phyloP scores from a whole-genome alignment of 2,113 vertebrate genomes.

The Tympanuchus pallidicinctus region DNA sequence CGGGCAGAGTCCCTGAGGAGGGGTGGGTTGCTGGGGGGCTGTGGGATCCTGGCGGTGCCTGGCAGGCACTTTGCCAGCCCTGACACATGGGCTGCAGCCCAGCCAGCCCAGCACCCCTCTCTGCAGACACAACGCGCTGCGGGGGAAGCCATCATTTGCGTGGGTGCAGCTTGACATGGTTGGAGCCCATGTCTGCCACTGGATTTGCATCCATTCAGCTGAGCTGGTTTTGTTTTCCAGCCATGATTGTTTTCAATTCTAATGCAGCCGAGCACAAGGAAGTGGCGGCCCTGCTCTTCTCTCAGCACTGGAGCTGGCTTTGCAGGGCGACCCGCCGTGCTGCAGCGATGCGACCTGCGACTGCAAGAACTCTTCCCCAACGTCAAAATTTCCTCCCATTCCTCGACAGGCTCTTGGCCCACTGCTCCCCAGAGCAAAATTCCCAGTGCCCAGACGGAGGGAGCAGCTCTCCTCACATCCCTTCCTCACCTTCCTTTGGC shows the following conservation, averaged over 20 bases:
- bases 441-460: neutral
- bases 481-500: neutral
- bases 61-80: rapidly evolving
- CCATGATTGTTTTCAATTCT: conserved; percentile 26
- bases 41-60: neutral
- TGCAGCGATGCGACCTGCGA: rapidly evolving
- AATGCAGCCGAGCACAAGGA: neutral
- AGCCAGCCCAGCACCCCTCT: neutral
- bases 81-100: neutral
- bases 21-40: neutral
- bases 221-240: conserved; percentile 61
- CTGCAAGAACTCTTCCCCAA: neutral
- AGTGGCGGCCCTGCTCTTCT: neutral
- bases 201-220: conserved; percentile 59
- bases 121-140: neutral
- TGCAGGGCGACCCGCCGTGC: neutral
- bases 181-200: conserved; percentile 31
- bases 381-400: neutral
- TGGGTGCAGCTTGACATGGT: conserved; percentile 62
- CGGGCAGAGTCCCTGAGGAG: neutral
- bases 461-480: neutral
- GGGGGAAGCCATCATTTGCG: neutral
- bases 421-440: neutral
- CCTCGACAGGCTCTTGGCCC: neutral
- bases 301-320: neutral